Evolutionary conservation across 2,113 vertebrate species (phyloP).

Genomic region (Chloropsis cyanopogon): DNA sequence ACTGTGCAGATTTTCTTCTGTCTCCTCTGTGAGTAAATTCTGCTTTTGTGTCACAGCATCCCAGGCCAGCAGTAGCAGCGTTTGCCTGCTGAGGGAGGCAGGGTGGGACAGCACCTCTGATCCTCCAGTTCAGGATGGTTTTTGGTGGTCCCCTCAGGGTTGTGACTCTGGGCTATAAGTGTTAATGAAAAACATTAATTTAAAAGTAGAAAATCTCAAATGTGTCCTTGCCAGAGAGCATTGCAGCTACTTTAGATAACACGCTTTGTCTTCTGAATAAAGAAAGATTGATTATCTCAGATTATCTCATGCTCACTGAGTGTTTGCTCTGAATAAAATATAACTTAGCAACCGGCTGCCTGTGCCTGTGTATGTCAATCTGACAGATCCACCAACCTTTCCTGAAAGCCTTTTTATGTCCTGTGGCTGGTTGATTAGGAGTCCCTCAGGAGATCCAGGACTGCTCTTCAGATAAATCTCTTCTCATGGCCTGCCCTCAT

Average conservation of each 20-base stretch:
- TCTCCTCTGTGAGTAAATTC: background rate
- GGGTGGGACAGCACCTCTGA: background rate
- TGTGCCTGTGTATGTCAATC: background rate
- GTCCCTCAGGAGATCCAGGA: background rate
- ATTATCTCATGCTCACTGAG: background rate
- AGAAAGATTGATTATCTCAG: background rate
- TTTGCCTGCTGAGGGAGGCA: background rate
- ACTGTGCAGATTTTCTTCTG: background rate
- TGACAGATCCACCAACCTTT: background rate
- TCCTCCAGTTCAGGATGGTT: background rate
- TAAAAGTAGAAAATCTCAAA: background rate
- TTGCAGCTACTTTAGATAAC: background rate
- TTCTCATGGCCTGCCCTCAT: background rate
- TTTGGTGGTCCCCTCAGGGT: background rate
- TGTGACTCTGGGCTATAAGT: background rate
- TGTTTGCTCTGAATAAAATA: background rate
- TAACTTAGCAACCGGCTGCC: background rate
- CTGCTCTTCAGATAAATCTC: background rate
- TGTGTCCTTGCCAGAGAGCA: background rate
- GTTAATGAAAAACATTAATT: background rate
- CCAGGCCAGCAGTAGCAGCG: rapidly evolving
- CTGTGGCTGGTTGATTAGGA: background rate
- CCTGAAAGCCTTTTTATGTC: background rate
- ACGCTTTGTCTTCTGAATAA: background rate
- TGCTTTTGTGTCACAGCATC: background rate